Percentiles rank a stretch among this genome's conserved stretches.
These are phyloP conservation scores for Drosophila quinaria DNA, from an alignment of 2,888 invertebrate species.

Conservation along the genomic window DNA sequence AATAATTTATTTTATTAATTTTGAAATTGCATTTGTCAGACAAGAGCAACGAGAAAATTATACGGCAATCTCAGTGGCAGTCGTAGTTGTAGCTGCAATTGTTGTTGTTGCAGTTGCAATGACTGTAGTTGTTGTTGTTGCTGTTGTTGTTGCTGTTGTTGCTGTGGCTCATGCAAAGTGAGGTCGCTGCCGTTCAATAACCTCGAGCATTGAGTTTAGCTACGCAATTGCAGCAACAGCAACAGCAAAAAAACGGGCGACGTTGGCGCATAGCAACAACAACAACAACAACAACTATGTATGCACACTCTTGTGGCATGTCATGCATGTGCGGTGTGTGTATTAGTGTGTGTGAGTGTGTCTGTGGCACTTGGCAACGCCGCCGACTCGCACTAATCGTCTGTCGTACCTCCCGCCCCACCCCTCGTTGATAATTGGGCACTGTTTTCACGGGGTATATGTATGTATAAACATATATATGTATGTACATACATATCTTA, in stretches of 20 bases:
- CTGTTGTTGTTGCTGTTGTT: too few species aligned
- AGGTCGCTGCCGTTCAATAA: slow-evolving; percentile 85
- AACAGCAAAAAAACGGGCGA: slow-evolving; percentile 41
- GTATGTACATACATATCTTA: too few species aligned
- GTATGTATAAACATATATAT: too few species aligned
- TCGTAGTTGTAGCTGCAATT: slow-evolving; percentile 21
- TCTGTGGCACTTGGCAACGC: slow-evolving; percentile 61
- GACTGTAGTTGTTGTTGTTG: slow-evolving; percentile 20
- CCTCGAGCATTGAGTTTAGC: slow-evolving; percentile 67
- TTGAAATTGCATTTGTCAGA: slow-evolving; percentile 73
- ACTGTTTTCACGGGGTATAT: slow-evolving; percentile 15
- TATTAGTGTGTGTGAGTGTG: slow-evolving; percentile 11
- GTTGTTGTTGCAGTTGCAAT: slow-evolving; percentile 28
- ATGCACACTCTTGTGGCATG: slow-evolving; percentile 48
- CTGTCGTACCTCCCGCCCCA: slow-evolving; percentile 9
- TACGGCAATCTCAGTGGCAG: slow-evolving; percentile 53
- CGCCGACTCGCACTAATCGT: slow-evolving; percentile 63
- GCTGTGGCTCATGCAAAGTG: slow-evolving; percentile 74
- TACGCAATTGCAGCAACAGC: slow-evolving; percentile 71
- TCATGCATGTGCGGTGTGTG: slow-evolving; percentile 32
- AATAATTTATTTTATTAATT: slow-evolving; percentile 82
- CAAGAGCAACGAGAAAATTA: slow-evolving; percentile 77
- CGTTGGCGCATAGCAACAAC: slow-evolving; percentile 62
- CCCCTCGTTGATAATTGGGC: slow-evolving; percentile 65
- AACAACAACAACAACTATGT: slow-evolving; percentile 13